Percentiles rank a stretch among this genome's conserved stretches.
These are phyloP conservation scores for Falco naumanni DNA, from an alignment of 2,797 vertebrate genomes.

Conservation along the genomic window DNA sequence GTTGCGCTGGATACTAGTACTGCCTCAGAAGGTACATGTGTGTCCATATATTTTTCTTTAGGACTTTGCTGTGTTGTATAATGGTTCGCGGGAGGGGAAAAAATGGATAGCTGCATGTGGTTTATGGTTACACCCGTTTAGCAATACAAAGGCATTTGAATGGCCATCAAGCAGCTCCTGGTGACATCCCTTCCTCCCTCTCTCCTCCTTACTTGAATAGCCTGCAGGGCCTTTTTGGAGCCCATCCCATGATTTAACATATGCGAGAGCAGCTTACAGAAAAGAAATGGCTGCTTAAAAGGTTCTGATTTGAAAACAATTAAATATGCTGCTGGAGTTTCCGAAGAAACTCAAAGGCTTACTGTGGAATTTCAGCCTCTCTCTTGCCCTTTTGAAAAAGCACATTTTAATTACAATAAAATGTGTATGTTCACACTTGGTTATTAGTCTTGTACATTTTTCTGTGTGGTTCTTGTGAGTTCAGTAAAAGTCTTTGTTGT, in stretches of 20 bases:
- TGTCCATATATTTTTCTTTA: neutral
- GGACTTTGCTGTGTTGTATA: neutral
- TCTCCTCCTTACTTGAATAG: constrained; percentile 6
- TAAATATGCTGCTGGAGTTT: constrained; percentile 32
- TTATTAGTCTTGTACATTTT: constrained; percentile 47
- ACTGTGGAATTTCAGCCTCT: constrained; percentile 12
- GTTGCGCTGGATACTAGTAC: constrained; percentile 70
- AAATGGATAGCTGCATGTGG: neutral
- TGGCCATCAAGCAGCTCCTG: neutral
- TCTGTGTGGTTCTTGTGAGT: constrained; percentile 4
- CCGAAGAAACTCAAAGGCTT: constrained; percentile 44
- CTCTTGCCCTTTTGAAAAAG: constrained; percentile 7
- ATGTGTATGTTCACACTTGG: constrained; percentile 8
- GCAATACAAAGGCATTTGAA: constrained; percentile 8
- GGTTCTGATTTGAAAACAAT: constrained; percentile 47
- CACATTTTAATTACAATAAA: constrained; percentile 38
- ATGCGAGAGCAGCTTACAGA: constrained; percentile 13
- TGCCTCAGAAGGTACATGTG: constrained; percentile 74
- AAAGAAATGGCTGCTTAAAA: constrained; percentile 17
- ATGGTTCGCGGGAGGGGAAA: constrained; percentile 11
- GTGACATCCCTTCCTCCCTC: neutral
- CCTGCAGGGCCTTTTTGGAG: constrained; percentile 48
- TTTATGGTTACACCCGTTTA: neutral
- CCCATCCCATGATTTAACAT: neutral
- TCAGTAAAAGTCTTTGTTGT: constrained; percentile 41